Base-by-base conservation (phyloP, 1,140 invertebrate species). In the Gonioctena quinquepunctata region DNA sequence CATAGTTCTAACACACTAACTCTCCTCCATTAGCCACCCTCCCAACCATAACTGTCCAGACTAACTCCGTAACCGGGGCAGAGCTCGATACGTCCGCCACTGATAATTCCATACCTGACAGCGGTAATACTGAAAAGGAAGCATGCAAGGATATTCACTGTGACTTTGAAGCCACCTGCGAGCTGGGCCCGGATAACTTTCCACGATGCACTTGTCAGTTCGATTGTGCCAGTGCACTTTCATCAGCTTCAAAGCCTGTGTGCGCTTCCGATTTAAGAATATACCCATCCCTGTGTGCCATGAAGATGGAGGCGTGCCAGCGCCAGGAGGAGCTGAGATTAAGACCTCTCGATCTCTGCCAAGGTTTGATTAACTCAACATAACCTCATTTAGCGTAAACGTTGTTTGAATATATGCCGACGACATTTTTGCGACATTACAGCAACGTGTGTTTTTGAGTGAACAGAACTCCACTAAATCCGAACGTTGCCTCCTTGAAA, bases 221-320 rank as follows among this genome's bases (percentile, higher is more conserved):
- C 79, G 89, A 92, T 80, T 92, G 91, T 77, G 87, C 85, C 16
- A 92, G 90, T 77, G 87, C 85, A 7, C 33, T 42, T 42, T 42
- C 33, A n/a, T 42, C 33, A 42, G 81, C 85, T 67, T 90, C 87
- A 83, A 85, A 83, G 57, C 89, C 90, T 0, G 91, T 96, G 19
- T 96, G 95, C 81, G 94, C 92, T 1, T 94, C 91, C 33, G 94
- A 97, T 83, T 87, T 93, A 63, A 87, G 88, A 68, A 89, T 92
- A 42, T 96, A 96, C 79, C 85, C 90, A 3, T 95, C 92, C 69
- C 86, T 93, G 66, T 97, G 95, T 81, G 90, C 91, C 16, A 94
- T 96, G 92, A 91, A 91, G 78, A 91, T 92, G 86, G 91, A 94
- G 76, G 92, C 93, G 4, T 97, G 95, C 83, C 89, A 93, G 71